Evolutionary conservation across 2,113 vertebrate genomes (phyloP).

Genomic region (chimpanzee (Pan troglodytes)): NHGRI_mPanTro3-v2.1_pri NC_072403.2:31740001-31740500

Average conservation of each 20-base stretch:
- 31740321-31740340: conserved; percentile 63
- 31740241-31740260: neutral
- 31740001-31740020: neutral
- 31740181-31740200: neutral
- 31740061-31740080: neutral
- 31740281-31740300: conserved; percentile 39
- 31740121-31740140: neutral
- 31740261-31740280: neutral
- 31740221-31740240: neutral
- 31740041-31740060: neutral
- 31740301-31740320: conserved; percentile 53
- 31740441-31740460: neutral
- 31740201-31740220: neutral
- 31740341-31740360: conserved; percentile 47
- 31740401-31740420: conserved; percentile 64
- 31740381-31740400: conserved; percentile 58
- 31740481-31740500: neutral
- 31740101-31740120: neutral
- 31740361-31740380: conserved; percentile 52
- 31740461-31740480: neutral
- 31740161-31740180: neutral
- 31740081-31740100: neutral
- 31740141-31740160: neutral
- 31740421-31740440: neutral
- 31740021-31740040: neutral